A percentile compares a stretch with the other conserved stretches of the same genome.
These are phyloP conservation scores for Argynnis bischoffii DNA, from an alignment of 2,888 invertebrate species.

Conservation along the genomic window DNA sequence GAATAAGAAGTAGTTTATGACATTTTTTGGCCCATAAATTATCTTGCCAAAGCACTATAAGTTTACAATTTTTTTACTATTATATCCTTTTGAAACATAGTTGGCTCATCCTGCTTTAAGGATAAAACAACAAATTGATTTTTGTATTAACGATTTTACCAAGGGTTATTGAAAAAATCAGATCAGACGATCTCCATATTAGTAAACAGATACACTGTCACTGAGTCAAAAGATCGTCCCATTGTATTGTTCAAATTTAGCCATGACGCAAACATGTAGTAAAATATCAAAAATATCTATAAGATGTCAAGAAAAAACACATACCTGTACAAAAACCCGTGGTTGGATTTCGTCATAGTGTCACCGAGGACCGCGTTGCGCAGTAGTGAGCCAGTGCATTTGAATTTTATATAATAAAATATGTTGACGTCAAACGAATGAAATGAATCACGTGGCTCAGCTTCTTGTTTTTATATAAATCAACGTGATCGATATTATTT, in stretches of 20 bases:
- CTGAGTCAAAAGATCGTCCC: background rate
- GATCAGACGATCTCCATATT: too few species aligned
- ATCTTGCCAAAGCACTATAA: too few species aligned
- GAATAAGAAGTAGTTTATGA: too few species aligned
- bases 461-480: slow-evolving; percentile 43
- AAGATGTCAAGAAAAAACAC: slow-evolving; percentile 45
- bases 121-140: too few species aligned
- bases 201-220: background rate
- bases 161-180: too few species aligned
- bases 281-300: slow-evolving; percentile 45
- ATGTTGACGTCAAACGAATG: slow-evolving; percentile 38
- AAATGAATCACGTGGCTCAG: slow-evolving; percentile 46
- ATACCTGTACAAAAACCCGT: slow-evolving; percentile 53
- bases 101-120: too few species aligned
- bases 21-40: too few species aligned
- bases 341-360: slow-evolving; percentile 54
- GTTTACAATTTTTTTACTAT: too few species aligned
- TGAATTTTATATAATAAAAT: slow-evolving; percentile 6
- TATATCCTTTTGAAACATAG: too few species aligned
- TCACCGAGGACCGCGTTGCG: slow-evolving; percentile 47
- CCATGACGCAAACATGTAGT: slow-evolving; percentile 52
- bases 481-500: slow-evolving; percentile 25
- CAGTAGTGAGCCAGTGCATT: slow-evolving; percentile 48
- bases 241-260: slow-evolving; percentile 43
- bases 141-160: too few species aligned